Evolutionary conservation across 92 coral and sea anemone species (phyloP), one percentile per base, ranked within the genome.

Genomic region (Phenganax stokvisi): DNA sequence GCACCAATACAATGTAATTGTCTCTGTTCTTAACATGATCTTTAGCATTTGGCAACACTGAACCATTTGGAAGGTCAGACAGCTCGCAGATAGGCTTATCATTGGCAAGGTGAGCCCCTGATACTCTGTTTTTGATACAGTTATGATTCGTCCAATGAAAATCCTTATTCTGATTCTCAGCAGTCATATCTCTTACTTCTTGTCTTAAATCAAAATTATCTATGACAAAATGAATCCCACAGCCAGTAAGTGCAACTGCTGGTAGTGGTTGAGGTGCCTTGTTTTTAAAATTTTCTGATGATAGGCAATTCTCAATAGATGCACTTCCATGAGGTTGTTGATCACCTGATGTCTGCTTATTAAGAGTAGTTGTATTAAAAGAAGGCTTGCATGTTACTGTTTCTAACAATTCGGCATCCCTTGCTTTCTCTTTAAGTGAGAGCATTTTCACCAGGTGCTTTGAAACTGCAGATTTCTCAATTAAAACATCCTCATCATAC

Each of bases 201-300:
- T 71, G 75, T 47, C 75, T 47, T 12, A 71, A 9, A 53, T 71
- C 75, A 6, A 71, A 47, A 37, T 71, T 71, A 53, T 71, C 75
- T 3, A 71, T 15, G 75, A 71, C 75, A 71, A 71, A 71, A 6
- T 71, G 75, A 53, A 71, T 6, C 55, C 75, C 75, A 4, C 25
- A 17, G 30, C 65, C 27, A 13, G 27, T 59, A 13, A 59, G 27
- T 59, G n/a, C 16, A 59, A 13, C 27, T 59, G 65, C 27, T 59
- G 3, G 27, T 13, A 59, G 16, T 59, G 27, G 2, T 25, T 25
- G 27, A 59, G 27, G 65, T 59, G 16, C 65, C 7, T 13, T 13
- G 25, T 59, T 25, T 1, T 13, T 59, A 13, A 13, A 59, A 13
- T 59, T 13, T 59, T 59, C 65, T 3, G 65, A 13, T 59, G n/a